These are phyloP conservation scores for Lithobates sylvaticus DNA, from an alignment of 2,797 vertebrate species.

Conservation along the genomic window DNA sequence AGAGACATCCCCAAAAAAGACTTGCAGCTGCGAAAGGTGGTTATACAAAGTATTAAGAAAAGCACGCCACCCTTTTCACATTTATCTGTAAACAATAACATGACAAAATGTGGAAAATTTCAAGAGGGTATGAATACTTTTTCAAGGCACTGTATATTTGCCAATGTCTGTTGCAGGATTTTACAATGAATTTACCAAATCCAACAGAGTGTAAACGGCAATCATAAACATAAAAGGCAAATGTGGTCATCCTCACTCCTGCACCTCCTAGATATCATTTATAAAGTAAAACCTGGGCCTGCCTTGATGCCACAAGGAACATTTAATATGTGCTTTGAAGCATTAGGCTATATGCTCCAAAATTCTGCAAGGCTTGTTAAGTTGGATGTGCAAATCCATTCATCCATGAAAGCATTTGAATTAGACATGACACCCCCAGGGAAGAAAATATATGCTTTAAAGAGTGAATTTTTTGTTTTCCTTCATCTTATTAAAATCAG, in stretches of 20 bases:
- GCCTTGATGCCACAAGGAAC: conserved; percentile 27
- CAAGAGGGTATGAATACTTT: no score
- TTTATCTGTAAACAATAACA: no score
- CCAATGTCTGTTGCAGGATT: neutral
- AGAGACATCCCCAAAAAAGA: no score
- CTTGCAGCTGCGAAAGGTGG: no score
- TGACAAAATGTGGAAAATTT: no score
- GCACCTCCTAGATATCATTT: conserved; percentile 11
- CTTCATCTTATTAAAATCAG: conserved; percentile 8
- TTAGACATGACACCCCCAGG: conserved; percentile 20
- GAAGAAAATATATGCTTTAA: conserved; percentile 15
- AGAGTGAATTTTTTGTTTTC: neutral
- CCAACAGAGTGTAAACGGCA: neutral
- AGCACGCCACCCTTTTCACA: no score
- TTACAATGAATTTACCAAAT: neutral
- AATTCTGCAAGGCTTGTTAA: conserved; percentile 19
- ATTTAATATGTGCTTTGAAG: conserved; percentile 51
- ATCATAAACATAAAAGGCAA: neutral
- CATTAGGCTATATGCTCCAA: conserved; percentile 21
- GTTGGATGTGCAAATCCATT: conserved; percentile 40
- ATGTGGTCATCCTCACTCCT: conserved; percentile 19
- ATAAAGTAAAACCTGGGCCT: conserved; percentile 3
- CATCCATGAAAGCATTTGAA: conserved; percentile 28
- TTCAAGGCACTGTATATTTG: neutral
- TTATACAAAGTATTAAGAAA: no score